A percentile compares a stretch with the other conserved stretches of the same genome.
Conservation (phyloP, 2,888 invertebrate genomes). For the Amphipoea oculea region DNA sequence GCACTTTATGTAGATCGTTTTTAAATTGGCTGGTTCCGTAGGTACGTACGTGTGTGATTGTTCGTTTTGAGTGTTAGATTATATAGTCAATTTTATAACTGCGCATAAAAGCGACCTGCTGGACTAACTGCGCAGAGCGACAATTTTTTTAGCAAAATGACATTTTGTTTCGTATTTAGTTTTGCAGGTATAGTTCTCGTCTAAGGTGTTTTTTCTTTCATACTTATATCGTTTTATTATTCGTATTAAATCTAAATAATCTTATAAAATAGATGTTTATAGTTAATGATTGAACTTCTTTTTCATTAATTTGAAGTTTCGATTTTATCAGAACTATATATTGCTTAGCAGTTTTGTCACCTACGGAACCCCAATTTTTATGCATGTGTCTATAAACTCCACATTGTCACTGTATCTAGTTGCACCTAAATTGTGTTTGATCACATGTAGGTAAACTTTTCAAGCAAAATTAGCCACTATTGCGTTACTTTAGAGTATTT, state of each 20-base stretch:
- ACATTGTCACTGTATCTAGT: slow-evolving; percentile 55
- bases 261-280: background rate
- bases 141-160: background rate
- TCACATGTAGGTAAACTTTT: slow-evolving; percentile 25
- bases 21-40: slow-evolving; percentile 65
- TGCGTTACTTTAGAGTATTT: slow-evolving; percentile 5
- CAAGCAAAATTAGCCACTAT: background rate
- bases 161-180: background rate
- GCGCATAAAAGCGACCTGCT: slow-evolving; percentile 12
- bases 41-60: slow-evolving; percentile 36
- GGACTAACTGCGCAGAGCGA: background rate
- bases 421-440: slow-evolving; percentile 61
- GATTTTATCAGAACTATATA: background rate
- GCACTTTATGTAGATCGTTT: slow-evolving; percentile 65
- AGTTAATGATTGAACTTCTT: background rate
- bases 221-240: background rate
- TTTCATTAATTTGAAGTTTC: background rate
- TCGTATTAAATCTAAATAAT: background rate
- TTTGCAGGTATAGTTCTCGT: background rate
- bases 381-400: slow-evolving; percentile 65
- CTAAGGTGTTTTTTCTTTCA: background rate
- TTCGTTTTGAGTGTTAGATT: slow-evolving; percentile 31
- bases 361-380: slow-evolving; percentile 66
- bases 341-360: slow-evolving; percentile 1
- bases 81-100: slow-evolving; percentile 42